Base-by-base conservation (phyloP, 1,140 invertebrate species). In the Trinorchestia longiramus region DNA sequence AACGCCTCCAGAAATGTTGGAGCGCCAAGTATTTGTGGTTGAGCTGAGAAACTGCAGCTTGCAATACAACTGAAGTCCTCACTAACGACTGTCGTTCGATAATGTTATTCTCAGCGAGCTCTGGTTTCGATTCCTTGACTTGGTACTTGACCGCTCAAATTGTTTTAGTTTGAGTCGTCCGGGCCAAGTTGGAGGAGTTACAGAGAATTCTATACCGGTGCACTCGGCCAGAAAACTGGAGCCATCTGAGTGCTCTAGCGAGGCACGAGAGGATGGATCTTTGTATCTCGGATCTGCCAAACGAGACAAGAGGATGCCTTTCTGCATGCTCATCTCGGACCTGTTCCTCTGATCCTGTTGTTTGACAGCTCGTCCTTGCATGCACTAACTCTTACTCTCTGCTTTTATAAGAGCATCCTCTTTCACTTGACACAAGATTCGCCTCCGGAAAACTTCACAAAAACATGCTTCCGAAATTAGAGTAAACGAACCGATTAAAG, bases 61-160 rank as follows among this genome's bases (percentile, higher is more conserved):
- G 62, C 62, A 77, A 77, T 77, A 77, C 11, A 77, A 28, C 88
- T 42, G 43, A 91, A 91, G 41, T 91, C 43, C 88, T 91, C 88
- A 43, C 88, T 91, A 91, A 91, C 88, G 88, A 91, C 88, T 42
- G 88, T 91, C 88, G 88, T 91, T 43, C 43, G 41, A 41, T 44
- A 91, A 91, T 91, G 88, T 44, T 91, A 91, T 42, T 91, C 88
- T 44, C 43, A 43, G 41, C 43, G 88, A 91, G 88, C 88, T 91
- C 88, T 43, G 88, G 88, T 91, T 91, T 91, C 88, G 88, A 91
- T 91, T 91, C 88, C 88, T 91, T 91, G 88, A 91, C 88, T 91
- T 91, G 88, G 88, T 91, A 91, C 41, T 91, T 91, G 88, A 43
- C 41, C 88, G 88, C 36, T 44, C 88, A 91, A 91, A 91, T 91